Conservation (phyloP, 1,140 invertebrate genomes). For the Pemphigus obesinymphae region DNA sequence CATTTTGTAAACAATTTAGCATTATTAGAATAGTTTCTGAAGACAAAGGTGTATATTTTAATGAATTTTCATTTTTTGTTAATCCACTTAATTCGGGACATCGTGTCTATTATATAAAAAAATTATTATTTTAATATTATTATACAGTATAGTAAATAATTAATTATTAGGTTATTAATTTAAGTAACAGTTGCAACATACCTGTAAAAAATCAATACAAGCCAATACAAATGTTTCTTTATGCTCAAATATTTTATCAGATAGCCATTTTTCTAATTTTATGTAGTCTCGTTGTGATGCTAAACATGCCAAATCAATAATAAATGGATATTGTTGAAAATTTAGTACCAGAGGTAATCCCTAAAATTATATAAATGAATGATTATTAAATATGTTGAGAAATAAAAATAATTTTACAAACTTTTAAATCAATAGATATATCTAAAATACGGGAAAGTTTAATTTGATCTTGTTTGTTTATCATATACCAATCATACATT, state of each 20-base stretch:
- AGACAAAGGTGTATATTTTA: constrained; percentile 80
- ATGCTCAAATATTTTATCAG: constrained; percentile 93
- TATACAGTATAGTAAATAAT: no score
- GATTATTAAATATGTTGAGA: background rate
- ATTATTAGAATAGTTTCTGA: constrained; percentile 86
- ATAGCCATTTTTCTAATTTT: constrained; percentile 97
- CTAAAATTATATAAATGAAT: constrained; percentile 46
- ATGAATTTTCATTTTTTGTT: constrained; percentile 68
- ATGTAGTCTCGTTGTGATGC: constrained; percentile 94
- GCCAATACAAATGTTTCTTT: constrained; percentile 83
- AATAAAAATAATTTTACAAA: constrained; percentile 43
- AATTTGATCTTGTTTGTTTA: constrained; percentile 86
- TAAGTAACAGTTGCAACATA: no score
- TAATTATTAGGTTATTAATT: no score
- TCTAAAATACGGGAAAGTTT: constrained; percentile 90
- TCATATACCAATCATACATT: constrained; percentile 95
- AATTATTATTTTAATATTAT: background rate
- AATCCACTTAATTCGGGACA: constrained; percentile 75
- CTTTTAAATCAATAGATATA: constrained; percentile 93
- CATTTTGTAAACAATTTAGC: constrained; percentile 74
- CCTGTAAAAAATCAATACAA: constrained; percentile 71
- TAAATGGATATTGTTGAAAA: constrained; percentile 87
- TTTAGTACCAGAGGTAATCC: constrained; percentile 87
- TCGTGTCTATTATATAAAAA: constrained; percentile 71
- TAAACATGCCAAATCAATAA: constrained; percentile 94